Base-by-base conservation (phyloP, 1,140 invertebrate species). In the Drosophila parvula region DNA sequence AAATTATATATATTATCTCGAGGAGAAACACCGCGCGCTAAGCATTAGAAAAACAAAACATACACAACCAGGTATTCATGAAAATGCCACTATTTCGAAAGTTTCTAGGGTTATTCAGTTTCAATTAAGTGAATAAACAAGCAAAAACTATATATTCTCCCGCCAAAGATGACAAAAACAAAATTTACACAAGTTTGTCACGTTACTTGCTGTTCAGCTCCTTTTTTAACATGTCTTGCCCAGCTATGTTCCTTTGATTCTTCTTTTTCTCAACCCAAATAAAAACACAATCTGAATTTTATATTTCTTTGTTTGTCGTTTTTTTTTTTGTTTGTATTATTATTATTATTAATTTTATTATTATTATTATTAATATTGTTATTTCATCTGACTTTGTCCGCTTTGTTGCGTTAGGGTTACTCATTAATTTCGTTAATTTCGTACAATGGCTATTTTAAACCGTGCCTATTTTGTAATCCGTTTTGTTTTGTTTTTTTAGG, bases 381-480 rank as follows among this genome's bases (percentile, higher is more conserved):
- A 71, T 71, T 71, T 71, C 68, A 48, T 71, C 65, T 71, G 68
- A 71, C 68, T 69, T 70, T 71, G 65, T 70, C 67, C 65, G 68
- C 68, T 70, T 59, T 70, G 43, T 36, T 48, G 68, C 68, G 64
- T 71, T 71, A 71, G 68, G 68, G 65, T 71, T 70, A 71, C 68
- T 70, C 53, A 58, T 70, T 70, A 71, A 71, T 70, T 68, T 74
- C 59, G 51, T 75, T 75, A 38, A 53, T 56, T 57, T 62, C 71
- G 59, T 75, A 74, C 69, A 75, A 75, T 75, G 60, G 61, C 70
- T 75, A 48, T 55, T 51, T 53, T 55, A 56, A 62, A 55, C 71
- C 71, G 58, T 75, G 60, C 50, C 71, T 75, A 63, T 74, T 57
- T 57, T 50, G 59, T 48, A 74, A 38, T 75, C 51, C 38, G 36